A percentile compares a stretch with the other conserved stretches of the same genome.
Evolutionary conservation across 2,888 invertebrate genomes (phyloP).

Genomic region (Caenorhabditis drosophilae): DNA sequence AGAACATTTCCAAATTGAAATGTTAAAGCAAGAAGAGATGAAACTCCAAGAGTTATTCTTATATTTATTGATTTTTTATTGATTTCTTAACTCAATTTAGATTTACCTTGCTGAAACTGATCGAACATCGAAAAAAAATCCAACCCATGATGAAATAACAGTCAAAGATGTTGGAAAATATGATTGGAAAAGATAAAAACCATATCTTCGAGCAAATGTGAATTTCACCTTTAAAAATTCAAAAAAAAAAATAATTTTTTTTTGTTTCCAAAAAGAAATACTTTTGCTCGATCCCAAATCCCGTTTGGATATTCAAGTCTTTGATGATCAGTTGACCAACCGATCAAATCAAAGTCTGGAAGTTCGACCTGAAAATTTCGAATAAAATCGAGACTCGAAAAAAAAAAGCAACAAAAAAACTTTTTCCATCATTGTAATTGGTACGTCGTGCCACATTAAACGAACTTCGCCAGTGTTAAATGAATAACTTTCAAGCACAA

Average conservation of each 20-base stretch:
- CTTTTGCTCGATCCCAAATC: slow-evolving; percentile 65
- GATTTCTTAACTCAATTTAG: neutral
- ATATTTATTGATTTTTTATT: neutral
- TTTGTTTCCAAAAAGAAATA: slow-evolving; percentile 7
- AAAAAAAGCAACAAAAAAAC: slow-evolving; percentile 5
- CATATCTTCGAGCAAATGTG: slow-evolving; percentile 68
- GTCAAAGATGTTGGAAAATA: slow-evolving; percentile 68
- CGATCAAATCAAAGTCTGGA: slow-evolving; percentile 68
- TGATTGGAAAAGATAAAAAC: slow-evolving; percentile 69
- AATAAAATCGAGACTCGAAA: neutral
- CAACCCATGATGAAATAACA: slow-evolving; percentile 69
- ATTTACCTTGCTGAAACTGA: slow-evolving; percentile 66
- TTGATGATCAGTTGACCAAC: slow-evolving; percentile 67
- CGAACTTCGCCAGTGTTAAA: slow-evolving; percentile 68
- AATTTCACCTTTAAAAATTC: slow-evolving; percentile 63
- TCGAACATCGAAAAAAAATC: slow-evolving; percentile 69
- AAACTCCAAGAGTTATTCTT: slow-evolving; percentile 68
- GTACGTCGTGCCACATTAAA: slow-evolving; percentile 66
- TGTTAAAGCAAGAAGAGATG: slow-evolving; percentile 67
- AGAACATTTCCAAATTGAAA: slow-evolving; percentile 69
- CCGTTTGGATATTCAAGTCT: slow-evolving; percentile 68
- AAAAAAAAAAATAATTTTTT: too few relatives aligned
- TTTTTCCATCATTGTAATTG: slow-evolving; percentile 69
- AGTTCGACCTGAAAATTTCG: slow-evolving; percentile 60
- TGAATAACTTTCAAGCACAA: slow-evolving; percentile 67